phyloP scores from a whole-genome alignment of 2,113 vertebrate genomes.

The Channa maculata region DNA sequence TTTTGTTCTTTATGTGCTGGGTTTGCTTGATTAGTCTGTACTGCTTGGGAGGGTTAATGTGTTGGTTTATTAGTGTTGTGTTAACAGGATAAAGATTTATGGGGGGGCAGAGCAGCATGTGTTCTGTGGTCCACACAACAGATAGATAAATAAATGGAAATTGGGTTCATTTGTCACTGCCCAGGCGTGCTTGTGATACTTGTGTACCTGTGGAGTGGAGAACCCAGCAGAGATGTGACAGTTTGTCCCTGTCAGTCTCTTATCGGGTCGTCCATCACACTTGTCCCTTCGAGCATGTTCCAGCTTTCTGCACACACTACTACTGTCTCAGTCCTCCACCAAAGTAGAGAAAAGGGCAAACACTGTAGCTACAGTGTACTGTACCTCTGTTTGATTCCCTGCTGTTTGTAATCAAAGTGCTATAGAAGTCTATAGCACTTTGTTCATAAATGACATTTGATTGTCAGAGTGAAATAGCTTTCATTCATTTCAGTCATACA shows the following conservation, averaged over 20 bases:
- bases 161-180: constrained; percentile 76
- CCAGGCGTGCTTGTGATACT: constrained; percentile 15
- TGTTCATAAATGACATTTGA: too few species aligned
- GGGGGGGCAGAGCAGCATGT: constrained; percentile 55
- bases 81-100: constrained; percentile 82
- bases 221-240: constrained; percentile 56
- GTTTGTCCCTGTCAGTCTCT: constrained; percentile 50
- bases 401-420: constrained; percentile 42
- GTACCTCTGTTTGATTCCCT: constrained; percentile 14
- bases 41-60: constrained; percentile 66
- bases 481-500: too few species aligned
- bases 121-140: constrained; percentile 62
- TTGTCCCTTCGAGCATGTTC: constrained; percentile 31
- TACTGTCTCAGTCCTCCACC: constrained; percentile 4
- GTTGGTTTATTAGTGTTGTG: constrained; percentile 68
- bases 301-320: constrained; percentile 1
- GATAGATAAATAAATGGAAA: constrained; percentile 79
- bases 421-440: too few species aligned
- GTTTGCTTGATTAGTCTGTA: constrained; percentile 56
- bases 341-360: constrained; percentile 12
- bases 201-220: constrained; percentile 61
- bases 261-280: constrained; percentile 57
- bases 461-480: background rate
- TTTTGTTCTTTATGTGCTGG: constrained; percentile 13
- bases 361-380: background rate